Base-by-base conservation (phyloP, 2,888 invertebrate genomes). In the Cabera pusaria region DNA sequence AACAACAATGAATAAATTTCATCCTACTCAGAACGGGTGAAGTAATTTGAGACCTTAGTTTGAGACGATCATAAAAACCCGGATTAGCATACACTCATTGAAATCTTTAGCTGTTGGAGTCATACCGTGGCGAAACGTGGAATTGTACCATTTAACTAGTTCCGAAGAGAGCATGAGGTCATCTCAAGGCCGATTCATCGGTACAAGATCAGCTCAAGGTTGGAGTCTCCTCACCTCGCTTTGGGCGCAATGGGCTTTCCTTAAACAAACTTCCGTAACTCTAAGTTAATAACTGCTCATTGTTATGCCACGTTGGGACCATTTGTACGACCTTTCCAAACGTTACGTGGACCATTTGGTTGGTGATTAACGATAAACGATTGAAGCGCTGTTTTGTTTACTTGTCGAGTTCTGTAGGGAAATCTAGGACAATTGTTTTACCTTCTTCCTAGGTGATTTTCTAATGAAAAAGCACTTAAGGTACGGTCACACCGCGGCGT, bases 181-280 rank as follows among this genome's bases (percentile, higher is more conserved):
- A 34, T 37, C 23, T 35, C 63, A 76, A 76, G 76, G 77, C 58
- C 59, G 47, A 50, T 56, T 60, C 61, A 50, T 49, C 38, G 49
- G n/a, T n/a, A 35, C 44, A 24, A 17, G 10, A 25, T 16, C 9
- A 11, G 12, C 46, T 42, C 52, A 66, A 81, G 80, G 81, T 67
- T 67, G 56, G n/a, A n/a, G n/a, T n/a, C n/a, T n/a, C 35, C 23
- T 35, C 78, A 68, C 75, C 74, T 43, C 36, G 27, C 40, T 25
- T 28, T 28, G 14, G 21, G 45, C 37, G 49, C 50, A 40, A 38
- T 63, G 64, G 70, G 59, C 78, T 83, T 84, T 83, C 83, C 83
- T 83, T 14, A 14, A 38, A 20, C 55, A 44, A 40, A 54, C 67
- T 74, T 76, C 75, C 74, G 68, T 59, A 52, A 60, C 52, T 61